Base-by-base conservation (phyloP, 2,888 invertebrate genomes). In the Automeris io region DNA sequence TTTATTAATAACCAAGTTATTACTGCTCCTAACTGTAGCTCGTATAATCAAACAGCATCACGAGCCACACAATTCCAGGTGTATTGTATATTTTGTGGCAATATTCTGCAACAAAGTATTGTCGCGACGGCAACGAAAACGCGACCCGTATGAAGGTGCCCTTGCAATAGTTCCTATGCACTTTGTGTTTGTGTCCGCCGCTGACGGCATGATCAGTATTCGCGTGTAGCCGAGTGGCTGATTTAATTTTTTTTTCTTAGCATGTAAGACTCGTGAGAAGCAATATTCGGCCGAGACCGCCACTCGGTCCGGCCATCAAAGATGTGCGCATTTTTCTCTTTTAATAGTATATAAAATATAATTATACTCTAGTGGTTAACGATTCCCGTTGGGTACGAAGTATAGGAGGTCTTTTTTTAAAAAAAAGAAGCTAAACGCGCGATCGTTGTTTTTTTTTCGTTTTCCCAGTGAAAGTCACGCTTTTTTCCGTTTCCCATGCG, bases 241-340 rank as follows among this genome's bases (percentile, higher is more conserved):
- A 58, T 54, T 61, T n/a, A n/a, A n/a, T n/a, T n/a, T n/a, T n/a
- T n/a, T n/a, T n/a, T n/a, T 54, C 60, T 59, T 45, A 51, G 66
- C 69, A 69, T 53, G 46, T 70, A 69, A 69, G 73, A 61, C 65
- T 51, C 59, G 54, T 63, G 58, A 53, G 50, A 61, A 70, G 74
- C 76, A 66, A 70, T 69, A 68, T 55, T 51, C 44, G 29, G 4
- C 9, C 29, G 49, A 16, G 21, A 4, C 23, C 49, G 41, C 42
- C 46, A 65, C 61, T 61, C 69, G 64, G 55, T 45, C 47, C 49
- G 58, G 68, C 71, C 72, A 67, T 78, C 82, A 76, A 80, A 80
- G 81, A 78, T 62, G 64, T n/a, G 70, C 71, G 82, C 83, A 81
- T 82, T 82, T 81, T 73, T 69, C 65, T 62, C 18, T 40, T 37